These are phyloP conservation scores for Lophius piscatorius DNA, from an alignment of 2,113 vertebrate species.

Conservation along the genomic window DNA sequence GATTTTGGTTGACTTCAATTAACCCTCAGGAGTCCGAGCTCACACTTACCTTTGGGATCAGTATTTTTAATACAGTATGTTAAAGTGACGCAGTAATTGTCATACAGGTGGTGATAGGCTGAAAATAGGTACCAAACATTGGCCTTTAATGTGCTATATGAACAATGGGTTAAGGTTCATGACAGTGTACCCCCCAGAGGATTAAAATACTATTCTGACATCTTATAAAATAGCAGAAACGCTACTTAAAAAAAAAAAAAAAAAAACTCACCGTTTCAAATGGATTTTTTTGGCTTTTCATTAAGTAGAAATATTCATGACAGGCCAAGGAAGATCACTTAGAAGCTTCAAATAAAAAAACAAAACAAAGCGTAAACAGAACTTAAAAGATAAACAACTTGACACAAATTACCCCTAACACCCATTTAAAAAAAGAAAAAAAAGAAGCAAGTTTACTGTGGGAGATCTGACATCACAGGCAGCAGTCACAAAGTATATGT, in stretches of 20 bases:
- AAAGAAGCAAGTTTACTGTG: slow-evolving; percentile 16
- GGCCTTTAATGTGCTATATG: too few species aligned
- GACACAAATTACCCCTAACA: slow-evolving; percentile 53
- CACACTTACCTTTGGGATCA: too few species aligned
- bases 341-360: slow-evolving; percentile 37
- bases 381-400: slow-evolving; percentile 58
- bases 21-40: too few species aligned
- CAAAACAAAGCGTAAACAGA: slow-evolving; percentile 67
- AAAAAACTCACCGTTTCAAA: background rate
- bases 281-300: slow-evolving; percentile 41
- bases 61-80: too few species aligned
- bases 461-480: background rate
- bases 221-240: slow-evolving; percentile 67
- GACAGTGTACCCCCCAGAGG: too few species aligned
- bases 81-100: too few species aligned
- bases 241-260: slow-evolving; percentile 60
- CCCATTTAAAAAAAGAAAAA: slow-evolving; percentile 67
- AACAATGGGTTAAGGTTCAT: too few species aligned
- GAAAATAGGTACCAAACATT: too few species aligned
- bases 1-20: slow-evolving; percentile 49
- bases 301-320: slow-evolving; percentile 73
- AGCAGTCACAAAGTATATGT: too few species aligned
- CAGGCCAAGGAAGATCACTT: slow-evolving; percentile 53
- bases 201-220: slow-evolving; percentile 70
- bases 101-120: too few species aligned